Conservation (phyloP, 64 coral and sea anemone species). For the Stichodactyla mertensii region DNA sequence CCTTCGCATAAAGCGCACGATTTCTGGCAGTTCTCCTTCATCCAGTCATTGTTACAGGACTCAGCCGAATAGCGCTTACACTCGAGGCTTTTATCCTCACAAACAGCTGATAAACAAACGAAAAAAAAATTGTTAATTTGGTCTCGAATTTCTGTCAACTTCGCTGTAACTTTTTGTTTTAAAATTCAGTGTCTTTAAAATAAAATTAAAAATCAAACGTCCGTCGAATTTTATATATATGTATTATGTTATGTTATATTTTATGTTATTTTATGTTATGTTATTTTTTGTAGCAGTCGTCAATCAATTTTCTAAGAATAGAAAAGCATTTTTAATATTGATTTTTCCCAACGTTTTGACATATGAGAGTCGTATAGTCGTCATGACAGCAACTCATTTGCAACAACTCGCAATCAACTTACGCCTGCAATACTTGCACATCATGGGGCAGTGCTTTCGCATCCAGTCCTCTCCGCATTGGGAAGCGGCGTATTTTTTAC, state of each 20-base stretch:
- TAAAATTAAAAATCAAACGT: neutral
- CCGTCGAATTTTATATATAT: neutral
- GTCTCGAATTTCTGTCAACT: neutral
- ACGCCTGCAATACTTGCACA: conserved; percentile 82
- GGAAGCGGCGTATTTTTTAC: conserved; percentile 32
- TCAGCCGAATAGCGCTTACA: conserved; percentile 62
- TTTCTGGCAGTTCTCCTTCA: conserved; percentile 84
- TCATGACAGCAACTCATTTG: neutral
- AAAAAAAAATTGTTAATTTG: neutral
- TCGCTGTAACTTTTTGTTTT: neutral
- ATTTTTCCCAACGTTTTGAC: neutral
- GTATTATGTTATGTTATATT: too few relatives aligned
- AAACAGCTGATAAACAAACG: conserved; percentile 58
- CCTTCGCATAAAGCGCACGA: conserved; percentile 80
- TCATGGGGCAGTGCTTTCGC: conserved; percentile 58
- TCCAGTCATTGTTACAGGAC: conserved; percentile 82
- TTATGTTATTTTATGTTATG: too few relatives aligned
- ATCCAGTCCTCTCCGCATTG: conserved; percentile 82
- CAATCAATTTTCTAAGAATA: too few relatives aligned
- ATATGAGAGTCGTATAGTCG: neutral
- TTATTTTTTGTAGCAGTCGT: too few relatives aligned
- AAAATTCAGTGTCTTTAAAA: neutral
- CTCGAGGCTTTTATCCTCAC: conserved; percentile 65
- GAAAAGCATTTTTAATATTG: too few relatives aligned
- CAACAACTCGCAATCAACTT: conserved; percentile 42